phyloP scores from a whole-genome alignment of 2,797 vertebrate species.

The Acanthis flammea region DNA sequence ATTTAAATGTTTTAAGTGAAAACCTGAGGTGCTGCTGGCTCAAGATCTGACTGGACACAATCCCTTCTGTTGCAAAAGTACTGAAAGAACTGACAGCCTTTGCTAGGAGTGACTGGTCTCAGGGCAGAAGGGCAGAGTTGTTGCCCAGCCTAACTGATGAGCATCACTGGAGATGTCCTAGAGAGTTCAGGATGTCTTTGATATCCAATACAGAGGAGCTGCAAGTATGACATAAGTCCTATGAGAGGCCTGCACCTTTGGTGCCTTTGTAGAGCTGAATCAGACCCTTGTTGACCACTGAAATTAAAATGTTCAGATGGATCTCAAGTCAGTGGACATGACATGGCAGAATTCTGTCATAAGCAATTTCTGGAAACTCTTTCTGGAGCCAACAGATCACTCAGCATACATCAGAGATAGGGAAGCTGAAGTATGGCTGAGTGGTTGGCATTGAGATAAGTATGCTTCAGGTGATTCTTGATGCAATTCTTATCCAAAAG shows the following conservation, averaged over 20 bases:
- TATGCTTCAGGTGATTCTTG: neutral
- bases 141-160: neutral
- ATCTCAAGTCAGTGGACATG: neutral
- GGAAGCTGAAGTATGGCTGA: neutral
- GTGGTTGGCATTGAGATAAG: neutral
- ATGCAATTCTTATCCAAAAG: neutral
- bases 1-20: neutral
- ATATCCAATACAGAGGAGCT: neutral
- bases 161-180: neutral
- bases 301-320: neutral
- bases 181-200: neutral
- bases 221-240: neutral
- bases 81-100: neutral
- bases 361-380: neutral
- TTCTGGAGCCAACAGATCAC: neutral
- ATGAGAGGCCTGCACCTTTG: neutral
- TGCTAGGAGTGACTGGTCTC: neutral
- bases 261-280: neutral
- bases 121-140: neutral
- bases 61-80: neutral
- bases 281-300: neutral
- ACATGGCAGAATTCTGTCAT: neutral
- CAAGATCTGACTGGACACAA: neutral
- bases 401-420: neutral
- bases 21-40: neutral